A percentile compares a stretch with the other conserved stretches of the same genome.
Evolutionary conservation across 2,888 invertebrate genomes (phyloP).

Genomic region (Drosophila mimica): DNA sequence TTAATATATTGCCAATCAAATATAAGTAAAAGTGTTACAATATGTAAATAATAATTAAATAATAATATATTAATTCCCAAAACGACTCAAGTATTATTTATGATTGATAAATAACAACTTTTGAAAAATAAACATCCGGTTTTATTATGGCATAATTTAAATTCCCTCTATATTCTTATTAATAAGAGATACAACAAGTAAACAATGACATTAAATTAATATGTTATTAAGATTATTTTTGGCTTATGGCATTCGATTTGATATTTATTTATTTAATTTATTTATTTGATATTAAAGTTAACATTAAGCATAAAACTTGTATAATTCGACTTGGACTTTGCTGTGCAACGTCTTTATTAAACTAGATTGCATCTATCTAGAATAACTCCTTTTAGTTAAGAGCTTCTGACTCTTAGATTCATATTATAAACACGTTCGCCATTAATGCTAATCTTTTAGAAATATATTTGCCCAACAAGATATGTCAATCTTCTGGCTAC

Average conservation of each 20-base stretch:
- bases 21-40: neutral
- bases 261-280: too few species aligned
- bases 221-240: neutral
- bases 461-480: neutral
- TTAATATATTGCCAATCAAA: neutral
- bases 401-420: neutral
- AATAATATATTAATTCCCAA: neutral
- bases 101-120: neutral
- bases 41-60: too few species aligned
- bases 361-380: neutral
- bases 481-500: neutral
- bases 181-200: neutral
- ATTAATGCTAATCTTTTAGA: too few species aligned
- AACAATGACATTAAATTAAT: neutral
- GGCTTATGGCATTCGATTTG: neutral
- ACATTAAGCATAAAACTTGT: neutral
- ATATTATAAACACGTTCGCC: too few species aligned
- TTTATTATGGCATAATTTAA: neutral
- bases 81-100: neutral
- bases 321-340: neutral
- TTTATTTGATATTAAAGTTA: neutral
- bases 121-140: neutral
- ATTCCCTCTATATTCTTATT: neutral
- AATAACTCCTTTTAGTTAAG: neutral
- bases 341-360: neutral